These are phyloP conservation scores for Plebejus melissa DNA, from an alignment of 2,888 invertebrate genomes.

Conservation along the genomic window DNA sequence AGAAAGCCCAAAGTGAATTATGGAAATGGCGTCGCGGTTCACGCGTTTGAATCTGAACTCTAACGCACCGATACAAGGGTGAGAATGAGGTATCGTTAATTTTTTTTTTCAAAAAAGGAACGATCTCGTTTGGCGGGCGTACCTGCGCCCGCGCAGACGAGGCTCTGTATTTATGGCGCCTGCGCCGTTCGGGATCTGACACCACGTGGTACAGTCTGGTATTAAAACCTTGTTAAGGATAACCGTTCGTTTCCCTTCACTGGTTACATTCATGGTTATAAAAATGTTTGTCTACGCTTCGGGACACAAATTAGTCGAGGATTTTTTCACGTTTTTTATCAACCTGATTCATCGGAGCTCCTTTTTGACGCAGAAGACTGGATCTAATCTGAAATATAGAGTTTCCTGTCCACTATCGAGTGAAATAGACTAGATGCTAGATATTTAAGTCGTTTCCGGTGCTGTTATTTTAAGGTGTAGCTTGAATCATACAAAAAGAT, in stretches of 20 bases:
- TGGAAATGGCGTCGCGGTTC: constrained; percentile 51
- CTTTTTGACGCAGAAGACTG: not conserved
- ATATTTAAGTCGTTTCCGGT: not conserved
- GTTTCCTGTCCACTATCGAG: not conserved
- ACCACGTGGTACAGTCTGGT: constrained; percentile 61
- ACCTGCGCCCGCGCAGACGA: constrained; percentile 75
- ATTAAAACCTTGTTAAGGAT: constrained; percentile 71
- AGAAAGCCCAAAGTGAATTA: constrained; percentile 75
- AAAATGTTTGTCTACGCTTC: constrained; percentile 39
- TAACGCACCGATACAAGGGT: constrained; percentile 42
- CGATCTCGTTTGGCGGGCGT: constrained; percentile 77
- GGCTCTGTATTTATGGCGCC: constrained; percentile 77
- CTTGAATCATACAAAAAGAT: not conserved
- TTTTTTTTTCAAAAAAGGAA: constrained; percentile 64
- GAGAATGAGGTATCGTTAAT: constrained; percentile 40
- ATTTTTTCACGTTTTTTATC: constrained; percentile 9
- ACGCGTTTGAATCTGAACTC: constrained; percentile 42
- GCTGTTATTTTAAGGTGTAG: not conserved
- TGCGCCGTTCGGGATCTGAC: constrained; percentile 43
- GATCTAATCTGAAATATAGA: constrained; percentile 6
- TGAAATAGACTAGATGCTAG: constrained; percentile 1
- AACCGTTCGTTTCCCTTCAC: constrained; percentile 68
- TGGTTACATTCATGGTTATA: constrained; percentile 41
- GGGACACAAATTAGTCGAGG: constrained; percentile 35
- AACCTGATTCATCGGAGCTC: not conserved